A percentile compares a stretch with the other conserved stretches of the same genome.
These are phyloP conservation scores for Erethizon dorsatum DNA, from an alignment of 2,797 vertebrate genomes.

Conservation along the genomic window DNA sequence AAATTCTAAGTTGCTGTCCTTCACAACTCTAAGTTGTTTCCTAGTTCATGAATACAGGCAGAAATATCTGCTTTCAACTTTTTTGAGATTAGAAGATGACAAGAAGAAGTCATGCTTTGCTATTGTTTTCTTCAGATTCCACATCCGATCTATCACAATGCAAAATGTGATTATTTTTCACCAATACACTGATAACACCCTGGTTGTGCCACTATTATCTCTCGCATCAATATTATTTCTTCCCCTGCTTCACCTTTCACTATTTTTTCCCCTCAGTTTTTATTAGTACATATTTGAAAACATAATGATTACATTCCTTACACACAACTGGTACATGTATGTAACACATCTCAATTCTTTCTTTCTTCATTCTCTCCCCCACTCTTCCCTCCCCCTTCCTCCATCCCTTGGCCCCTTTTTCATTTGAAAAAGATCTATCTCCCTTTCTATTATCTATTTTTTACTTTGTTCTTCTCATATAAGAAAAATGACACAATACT, in stretches of 20 bases:
- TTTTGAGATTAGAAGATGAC: slow-evolving; percentile 41
- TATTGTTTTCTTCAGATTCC: slow-evolving; percentile 27
- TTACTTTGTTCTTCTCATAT: neutral
- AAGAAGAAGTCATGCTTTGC: neutral
- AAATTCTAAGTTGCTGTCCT: neutral
- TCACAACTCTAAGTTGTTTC: neutral
- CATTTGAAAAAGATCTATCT: neutral
- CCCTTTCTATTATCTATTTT: neutral
- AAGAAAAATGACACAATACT: neutral
- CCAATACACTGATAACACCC: neutral
- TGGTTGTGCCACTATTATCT: neutral
- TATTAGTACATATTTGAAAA: neutral
- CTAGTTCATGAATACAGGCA: slow-evolving; percentile 34
- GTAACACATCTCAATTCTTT: neutral
- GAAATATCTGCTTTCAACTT: slow-evolving; percentile 54
- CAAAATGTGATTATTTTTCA: neutral
- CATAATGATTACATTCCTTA: neutral
- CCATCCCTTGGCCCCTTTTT: neutral
- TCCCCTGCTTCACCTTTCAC: neutral
- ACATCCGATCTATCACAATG: neutral
- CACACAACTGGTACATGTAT: neutral
- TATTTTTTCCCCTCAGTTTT: neutral
- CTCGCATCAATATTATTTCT: neutral
- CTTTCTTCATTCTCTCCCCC: neutral
- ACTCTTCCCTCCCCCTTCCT: neutral